These are phyloP conservation scores for Ectobius pallidus DNA, from an alignment of 2,888 invertebrate genomes.

Conservation along the genomic window DNA sequence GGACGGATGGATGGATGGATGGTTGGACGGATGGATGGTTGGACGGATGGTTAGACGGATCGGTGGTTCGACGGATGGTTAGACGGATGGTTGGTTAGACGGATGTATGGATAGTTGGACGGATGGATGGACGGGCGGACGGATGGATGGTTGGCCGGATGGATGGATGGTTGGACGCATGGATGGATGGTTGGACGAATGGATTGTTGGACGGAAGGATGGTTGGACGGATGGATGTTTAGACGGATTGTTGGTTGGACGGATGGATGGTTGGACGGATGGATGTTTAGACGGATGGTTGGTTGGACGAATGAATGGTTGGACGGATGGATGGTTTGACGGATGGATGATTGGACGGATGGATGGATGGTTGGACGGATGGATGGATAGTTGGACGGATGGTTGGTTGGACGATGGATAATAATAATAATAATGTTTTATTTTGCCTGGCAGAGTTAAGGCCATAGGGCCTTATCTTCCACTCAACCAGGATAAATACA, in stretches of 20 bases:
- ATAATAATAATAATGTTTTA: neutral
- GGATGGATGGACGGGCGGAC: conserved; percentile 9
- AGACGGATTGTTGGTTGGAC: neutral
- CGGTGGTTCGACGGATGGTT: neutral
- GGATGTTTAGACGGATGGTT: neutral
- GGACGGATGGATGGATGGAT: neutral
- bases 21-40: neutral
- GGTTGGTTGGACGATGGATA: neutral
- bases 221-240: neutral
- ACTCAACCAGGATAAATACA: too few species aligned
- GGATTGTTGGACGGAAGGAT: neutral
- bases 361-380: conserved; percentile 4
- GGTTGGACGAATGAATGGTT: neutral
- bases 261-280: neutral
- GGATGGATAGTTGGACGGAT: neutral
- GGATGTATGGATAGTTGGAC: neutral
- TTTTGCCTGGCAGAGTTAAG: too few species aligned
- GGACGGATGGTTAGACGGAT: neutral
- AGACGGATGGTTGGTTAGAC: neutral
- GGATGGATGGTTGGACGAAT: conserved; percentile 4
- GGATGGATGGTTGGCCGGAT: neutral
- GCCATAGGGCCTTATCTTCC: too few species aligned
- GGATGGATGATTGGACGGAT: conserved; percentile 4
- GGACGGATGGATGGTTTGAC: neutral
- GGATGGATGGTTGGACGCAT: neutral